Conservation (phyloP, 2,113 vertebrate genomes). For the Falcunculus frontatus region DNA sequence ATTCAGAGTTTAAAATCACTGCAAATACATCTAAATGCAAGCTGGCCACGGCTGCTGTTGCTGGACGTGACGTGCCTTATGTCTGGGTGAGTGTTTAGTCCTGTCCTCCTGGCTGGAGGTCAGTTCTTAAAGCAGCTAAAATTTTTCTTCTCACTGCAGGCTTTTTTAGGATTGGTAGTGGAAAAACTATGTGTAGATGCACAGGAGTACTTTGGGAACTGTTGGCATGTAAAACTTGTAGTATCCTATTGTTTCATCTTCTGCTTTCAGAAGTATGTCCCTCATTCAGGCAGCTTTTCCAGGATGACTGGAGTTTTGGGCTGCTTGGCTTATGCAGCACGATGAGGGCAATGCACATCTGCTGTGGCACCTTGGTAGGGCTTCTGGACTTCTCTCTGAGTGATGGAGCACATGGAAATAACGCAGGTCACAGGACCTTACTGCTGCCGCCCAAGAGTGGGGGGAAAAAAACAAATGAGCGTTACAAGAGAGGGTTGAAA, state of each 20-base stretch:
- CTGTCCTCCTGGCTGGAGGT: background rate
- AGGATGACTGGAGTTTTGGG: background rate
- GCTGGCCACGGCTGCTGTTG: background rate
- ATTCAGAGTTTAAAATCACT: background rate
- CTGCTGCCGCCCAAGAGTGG: rapidly evolving
- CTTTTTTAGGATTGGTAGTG: background rate
- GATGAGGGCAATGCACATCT: rapidly evolving
- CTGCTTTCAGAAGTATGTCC: rapidly evolving
- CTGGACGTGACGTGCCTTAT: background rate
- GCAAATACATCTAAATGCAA: background rate
- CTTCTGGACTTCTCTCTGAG: background rate
- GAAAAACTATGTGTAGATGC: background rate
- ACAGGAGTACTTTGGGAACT: background rate
- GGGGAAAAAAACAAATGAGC: background rate
- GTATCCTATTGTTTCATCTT: background rate
- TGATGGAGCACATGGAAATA: background rate
- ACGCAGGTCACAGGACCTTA: background rate
- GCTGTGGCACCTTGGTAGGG: background rate
- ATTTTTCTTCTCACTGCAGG: background rate
- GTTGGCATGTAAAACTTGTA: background rate
- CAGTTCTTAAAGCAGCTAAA: background rate
- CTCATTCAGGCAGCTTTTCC: background rate
- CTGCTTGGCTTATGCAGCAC: rapidly evolving
- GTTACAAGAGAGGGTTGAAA: background rate
- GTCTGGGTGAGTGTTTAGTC: background rate